Percentiles rank a stretch among this genome's conserved stretches.
phyloP scores from a whole-genome alignment of 2,888 invertebrate genomes.

The Horisme vitalbata region DNA sequence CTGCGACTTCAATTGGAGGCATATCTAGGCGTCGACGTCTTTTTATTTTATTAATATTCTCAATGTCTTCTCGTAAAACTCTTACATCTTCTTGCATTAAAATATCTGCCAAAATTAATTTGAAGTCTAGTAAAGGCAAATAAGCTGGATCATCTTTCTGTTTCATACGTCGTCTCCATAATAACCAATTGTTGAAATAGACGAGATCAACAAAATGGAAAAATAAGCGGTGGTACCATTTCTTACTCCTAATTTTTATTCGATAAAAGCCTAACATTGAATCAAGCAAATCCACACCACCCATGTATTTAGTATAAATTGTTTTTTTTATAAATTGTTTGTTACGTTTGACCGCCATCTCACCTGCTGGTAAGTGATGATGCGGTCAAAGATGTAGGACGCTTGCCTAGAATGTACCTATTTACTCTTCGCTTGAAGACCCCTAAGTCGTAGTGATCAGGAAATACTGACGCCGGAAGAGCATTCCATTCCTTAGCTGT shows the following conservation, averaged over 20 bases:
- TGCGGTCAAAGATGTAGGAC: no score
- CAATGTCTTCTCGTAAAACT: no score
- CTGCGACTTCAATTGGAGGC: conserved; percentile 21
- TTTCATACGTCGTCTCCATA: conserved; percentile 32
- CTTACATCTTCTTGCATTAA: neutral
- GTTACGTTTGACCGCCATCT: no score
- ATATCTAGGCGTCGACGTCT: conserved; percentile 9
- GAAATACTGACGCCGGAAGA: no score
- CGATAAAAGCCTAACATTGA: conserved; percentile 37
- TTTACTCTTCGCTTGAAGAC: no score
- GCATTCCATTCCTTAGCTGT: no score
- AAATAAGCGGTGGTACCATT: conserved; percentile 40
- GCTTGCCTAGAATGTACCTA: no score
- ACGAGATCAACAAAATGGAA: conserved; percentile 37
- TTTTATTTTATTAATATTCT: conserved; percentile 18
- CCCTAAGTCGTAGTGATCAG: no score
- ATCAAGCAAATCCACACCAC: conserved; percentile 8
- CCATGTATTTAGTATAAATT: neutral
- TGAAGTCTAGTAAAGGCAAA: conserved; percentile 31
- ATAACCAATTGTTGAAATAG: conserved; percentile 35
- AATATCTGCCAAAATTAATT: neutral
- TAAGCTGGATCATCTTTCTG: conserved; percentile 27
- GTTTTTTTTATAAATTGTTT: no score
- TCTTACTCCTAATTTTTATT: conserved; percentile 37
- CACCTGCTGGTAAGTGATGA: no score